phyloP scores from a whole-genome alignment of 2,888 invertebrate genomes.

The Chydorus sphaericus region DNA sequence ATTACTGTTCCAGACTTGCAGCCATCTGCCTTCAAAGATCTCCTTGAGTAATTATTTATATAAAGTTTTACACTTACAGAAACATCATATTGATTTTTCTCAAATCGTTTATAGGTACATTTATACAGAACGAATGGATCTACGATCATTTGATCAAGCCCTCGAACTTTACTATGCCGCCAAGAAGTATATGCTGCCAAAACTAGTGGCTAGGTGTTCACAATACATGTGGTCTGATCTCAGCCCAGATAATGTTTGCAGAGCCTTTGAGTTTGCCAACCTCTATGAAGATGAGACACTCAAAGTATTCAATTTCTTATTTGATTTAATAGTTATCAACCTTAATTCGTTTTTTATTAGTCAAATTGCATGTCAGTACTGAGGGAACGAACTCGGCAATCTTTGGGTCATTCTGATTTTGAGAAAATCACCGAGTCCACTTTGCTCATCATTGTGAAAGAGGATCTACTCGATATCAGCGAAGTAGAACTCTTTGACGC shows the following conservation, averaged over 20 bases:
- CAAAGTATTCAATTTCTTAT: conserved; percentile 50
- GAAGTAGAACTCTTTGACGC: conserved; percentile 65
- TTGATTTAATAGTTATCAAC: conserved; percentile 14
- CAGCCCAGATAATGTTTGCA: conserved; percentile 62
- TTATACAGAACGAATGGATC: conserved; percentile 63
- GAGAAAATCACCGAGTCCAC: conserved; percentile 61
- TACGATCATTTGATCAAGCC: conserved; percentile 68
- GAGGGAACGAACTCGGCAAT: conserved; percentile 40
- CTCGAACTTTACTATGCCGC: conserved; percentile 77
- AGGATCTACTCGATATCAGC: conserved; percentile 53
- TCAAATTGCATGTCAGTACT: neutral
- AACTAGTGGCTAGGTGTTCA: conserved; percentile 67
- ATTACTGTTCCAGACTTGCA: conserved; percentile 70
- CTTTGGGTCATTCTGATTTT: conserved; percentile 57
- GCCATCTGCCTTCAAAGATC: conserved; percentile 67
- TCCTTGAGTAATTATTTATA: conserved; percentile 47
- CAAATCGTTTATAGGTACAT: too few species aligned
- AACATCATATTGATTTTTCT: too few species aligned
- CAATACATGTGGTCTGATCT: conserved; percentile 68
- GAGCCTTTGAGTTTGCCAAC: conserved; percentile 73
- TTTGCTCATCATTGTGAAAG: conserved; percentile 55
- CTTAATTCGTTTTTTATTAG: neutral
- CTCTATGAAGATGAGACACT: conserved; percentile 66
- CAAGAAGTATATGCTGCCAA: conserved; percentile 74
- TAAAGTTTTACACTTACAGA: neutral